Base-by-base conservation (phyloP, 2,113 vertebrate genomes). In the Calidris pugnax region DNA sequence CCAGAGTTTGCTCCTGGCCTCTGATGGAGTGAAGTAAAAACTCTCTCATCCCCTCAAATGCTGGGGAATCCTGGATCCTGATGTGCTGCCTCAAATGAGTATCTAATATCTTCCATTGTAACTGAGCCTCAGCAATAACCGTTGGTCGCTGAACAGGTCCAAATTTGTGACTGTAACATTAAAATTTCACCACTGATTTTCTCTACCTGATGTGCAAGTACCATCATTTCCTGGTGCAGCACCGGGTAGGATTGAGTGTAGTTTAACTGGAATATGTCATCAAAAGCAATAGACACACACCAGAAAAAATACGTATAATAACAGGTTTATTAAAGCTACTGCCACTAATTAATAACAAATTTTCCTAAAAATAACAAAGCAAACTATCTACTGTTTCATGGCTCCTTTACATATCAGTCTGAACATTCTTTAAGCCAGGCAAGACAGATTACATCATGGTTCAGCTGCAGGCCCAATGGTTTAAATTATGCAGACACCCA, bases 251-350 rank as follows among this genome's bases (percentile, higher is more conserved):
- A 68, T 16, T 10, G 48, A 81, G 9, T 32, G 6, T 4, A 33
- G 23, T 86, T 94, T 64, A 84, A 64, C 17, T 68, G 64, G 39
- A 72, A 78, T 51, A 55, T 39, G 23, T 75, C 23, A 67, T 27
- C 43, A 66, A 45, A 28, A 87, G 28, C 69, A 92, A 89, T 27
- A 90, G 66, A 74, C 60, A 56, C 17, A 95, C 60, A 82, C 26
- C n/a, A 76, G 53, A 71, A 94, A 64, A 92, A 41, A 28, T 7
- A 68, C 18, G 27, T 87, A 33, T 80, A 95, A 51, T 87, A 90
- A 56, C 5, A 72, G 19, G 26, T 97, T 96, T 96, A 95, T 94
- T 96, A 55, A 57, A 87, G 48, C 30, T 91, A 87, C 48, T 91
- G 30, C 33, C 35, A 85, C 77, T 75, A 72, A 89, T 84, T 93